These are phyloP conservation scores for Hemithea aestivaria DNA, from an alignment of 2,888 invertebrate genomes.

Conservation along the genomic window DNA sequence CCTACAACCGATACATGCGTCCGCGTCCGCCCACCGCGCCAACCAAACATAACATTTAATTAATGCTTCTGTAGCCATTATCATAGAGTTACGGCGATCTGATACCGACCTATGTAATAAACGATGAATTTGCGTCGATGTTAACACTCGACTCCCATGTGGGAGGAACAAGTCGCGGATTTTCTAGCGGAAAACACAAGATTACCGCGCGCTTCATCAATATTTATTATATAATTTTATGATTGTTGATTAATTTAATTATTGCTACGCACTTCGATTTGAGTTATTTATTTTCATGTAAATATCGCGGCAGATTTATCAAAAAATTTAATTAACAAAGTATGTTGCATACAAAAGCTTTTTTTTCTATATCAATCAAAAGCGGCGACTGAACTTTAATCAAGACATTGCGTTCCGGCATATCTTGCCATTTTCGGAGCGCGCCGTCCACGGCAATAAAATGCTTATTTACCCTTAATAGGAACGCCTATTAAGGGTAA, in stretches of 20 bases:
- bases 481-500: slow-evolving; percentile 63
- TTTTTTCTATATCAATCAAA: slow-evolving; percentile 5
- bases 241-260: background rate
- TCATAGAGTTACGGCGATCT: slow-evolving; percentile 52
- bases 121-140: slow-evolving; percentile 21
- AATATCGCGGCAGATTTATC: too few relatives aligned
- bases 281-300: too few relatives aligned
- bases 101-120: slow-evolving; percentile 37
- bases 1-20: slow-evolving; percentile 43
- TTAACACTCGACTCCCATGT: slow-evolving; percentile 16
- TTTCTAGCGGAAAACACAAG: slow-evolving; percentile 13
- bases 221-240: slow-evolving; percentile 9
- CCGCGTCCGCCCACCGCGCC: slow-evolving; percentile 49
- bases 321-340: too few relatives aligned
- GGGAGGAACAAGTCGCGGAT: slow-evolving; percentile 18
- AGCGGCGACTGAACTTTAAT: slow-evolving; percentile 13
- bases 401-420: slow-evolving; percentile 56
- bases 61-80: slow-evolving; percentile 57
- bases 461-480: too few relatives aligned
- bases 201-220: slow-evolving; percentile 11
- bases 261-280: too few relatives aligned
- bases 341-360: too few relatives aligned
- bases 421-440: slow-evolving; percentile 57
- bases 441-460: slow-evolving; percentile 48
- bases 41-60: slow-evolving; percentile 53